Evolutionary conservation across 2,113 vertebrate genomes (phyloP).

Genomic region (Tychaedon coryphoeus): DNA sequence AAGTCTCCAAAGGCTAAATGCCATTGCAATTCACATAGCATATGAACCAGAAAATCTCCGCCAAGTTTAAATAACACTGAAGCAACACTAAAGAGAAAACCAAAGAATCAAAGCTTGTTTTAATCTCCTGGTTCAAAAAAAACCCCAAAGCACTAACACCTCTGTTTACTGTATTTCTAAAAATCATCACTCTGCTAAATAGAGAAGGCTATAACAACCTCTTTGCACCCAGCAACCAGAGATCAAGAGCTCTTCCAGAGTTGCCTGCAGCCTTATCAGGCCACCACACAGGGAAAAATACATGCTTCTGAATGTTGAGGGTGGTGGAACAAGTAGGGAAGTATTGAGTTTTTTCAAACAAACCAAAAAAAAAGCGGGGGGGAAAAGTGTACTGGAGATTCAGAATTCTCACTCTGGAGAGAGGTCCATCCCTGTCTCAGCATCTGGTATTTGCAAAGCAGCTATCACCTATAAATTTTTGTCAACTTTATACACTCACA

Average conservation of each 20-base stretch:
- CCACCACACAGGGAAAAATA: not conserved
- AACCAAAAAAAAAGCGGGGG: not conserved
- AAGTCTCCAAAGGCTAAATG: not conserved
- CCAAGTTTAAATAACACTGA: not conserved
- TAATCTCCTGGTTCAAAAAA: not conserved
- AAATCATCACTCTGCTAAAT: not conserved
- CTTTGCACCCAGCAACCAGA: not conserved
- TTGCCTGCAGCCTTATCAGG: not conserved
- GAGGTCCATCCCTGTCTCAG: not conserved
- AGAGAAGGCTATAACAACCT: not conserved
- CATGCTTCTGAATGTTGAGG: not conserved
- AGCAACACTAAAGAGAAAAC: not conserved
- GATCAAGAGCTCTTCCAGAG: not conserved
- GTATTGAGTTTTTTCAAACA: not conserved
- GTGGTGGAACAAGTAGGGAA: not conserved
- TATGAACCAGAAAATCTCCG: not conserved
- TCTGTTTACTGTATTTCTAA: not conserved
- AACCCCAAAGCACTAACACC: rapidly evolving
- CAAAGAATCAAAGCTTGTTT: not conserved
- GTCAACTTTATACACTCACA: not conserved
- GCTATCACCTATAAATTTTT: not conserved
- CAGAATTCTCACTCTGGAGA: not conserved
- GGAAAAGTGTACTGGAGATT: not conserved
- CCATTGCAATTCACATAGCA: rapidly evolving
- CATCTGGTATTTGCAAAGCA: not conserved